Conservation (phyloP, 2,888 invertebrate species). For the Siphonodentalium dalli region DNA sequence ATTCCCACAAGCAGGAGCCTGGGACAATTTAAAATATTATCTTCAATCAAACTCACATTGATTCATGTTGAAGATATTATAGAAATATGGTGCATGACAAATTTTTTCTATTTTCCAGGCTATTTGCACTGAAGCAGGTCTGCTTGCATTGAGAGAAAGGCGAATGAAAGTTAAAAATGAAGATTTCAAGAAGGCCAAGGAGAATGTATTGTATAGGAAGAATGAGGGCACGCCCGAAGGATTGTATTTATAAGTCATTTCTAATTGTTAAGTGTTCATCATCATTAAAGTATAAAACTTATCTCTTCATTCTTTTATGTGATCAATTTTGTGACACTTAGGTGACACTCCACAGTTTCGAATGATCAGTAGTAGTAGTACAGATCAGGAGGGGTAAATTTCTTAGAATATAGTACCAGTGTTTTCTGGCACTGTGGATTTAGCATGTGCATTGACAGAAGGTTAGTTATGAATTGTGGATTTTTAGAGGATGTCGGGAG, state of each 20-base stretch:
- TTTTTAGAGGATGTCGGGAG: no score
- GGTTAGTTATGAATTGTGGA: no score
- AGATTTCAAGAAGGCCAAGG: slow-evolving; percentile 99
- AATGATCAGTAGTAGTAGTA: no score
- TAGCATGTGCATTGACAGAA: no score
- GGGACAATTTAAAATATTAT: background rate
- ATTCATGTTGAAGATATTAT: background rate
- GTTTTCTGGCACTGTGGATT: no score
- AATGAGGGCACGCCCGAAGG: slow-evolving; percentile 99
- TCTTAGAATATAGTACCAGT: no score
- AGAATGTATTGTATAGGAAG: slow-evolving; percentile 97
- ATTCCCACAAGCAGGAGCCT: background rate
- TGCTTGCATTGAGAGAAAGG: slow-evolving; percentile 95
- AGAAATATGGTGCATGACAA: background rate
- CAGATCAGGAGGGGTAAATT: no score
- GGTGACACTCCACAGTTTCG: no score
- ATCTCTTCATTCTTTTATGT: no score
- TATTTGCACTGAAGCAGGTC: slow-evolving; percentile 98
- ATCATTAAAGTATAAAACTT: no score
- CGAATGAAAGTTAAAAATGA: slow-evolving; percentile 99
- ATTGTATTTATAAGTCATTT: slow-evolving; percentile 93
- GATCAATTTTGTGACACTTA: no score
- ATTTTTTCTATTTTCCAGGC: slow-evolving; percentile 73
- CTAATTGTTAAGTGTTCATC: no score
- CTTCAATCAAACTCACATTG: background rate